Conservation (phyloP, 2,113 vertebrate genomes). For the Dryoscopus gambensis region DNA sequence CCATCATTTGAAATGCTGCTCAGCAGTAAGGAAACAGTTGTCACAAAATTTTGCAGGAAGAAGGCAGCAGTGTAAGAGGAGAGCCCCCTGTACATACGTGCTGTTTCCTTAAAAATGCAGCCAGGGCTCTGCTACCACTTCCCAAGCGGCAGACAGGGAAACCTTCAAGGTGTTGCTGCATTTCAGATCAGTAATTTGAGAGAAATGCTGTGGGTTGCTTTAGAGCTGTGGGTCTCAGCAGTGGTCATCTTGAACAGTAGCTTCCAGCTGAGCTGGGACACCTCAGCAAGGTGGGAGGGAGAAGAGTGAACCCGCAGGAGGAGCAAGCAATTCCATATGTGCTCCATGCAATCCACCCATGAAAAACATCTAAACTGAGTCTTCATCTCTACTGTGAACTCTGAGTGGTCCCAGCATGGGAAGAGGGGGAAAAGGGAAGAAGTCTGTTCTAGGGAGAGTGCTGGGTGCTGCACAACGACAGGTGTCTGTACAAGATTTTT, state of each 20-base stretch:
- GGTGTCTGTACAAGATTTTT: not conserved
- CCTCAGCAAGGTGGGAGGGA: not conserved
- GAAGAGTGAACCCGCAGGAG: rapidly evolving
- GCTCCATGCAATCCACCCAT: too few relatives aligned
- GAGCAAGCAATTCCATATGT: rapidly evolving
- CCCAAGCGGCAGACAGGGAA: rapidly evolving
- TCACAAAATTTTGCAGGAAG: not conserved
- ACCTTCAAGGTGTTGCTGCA: not conserved
- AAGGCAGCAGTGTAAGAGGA: not conserved
- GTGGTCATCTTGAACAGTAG: not conserved
- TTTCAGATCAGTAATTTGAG: not conserved
- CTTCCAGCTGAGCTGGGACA: not conserved
- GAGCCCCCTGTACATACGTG: rapidly evolving
- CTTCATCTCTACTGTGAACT: not conserved
- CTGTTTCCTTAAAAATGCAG: not conserved
- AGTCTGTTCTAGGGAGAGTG: not conserved
- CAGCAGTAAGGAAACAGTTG: not conserved
- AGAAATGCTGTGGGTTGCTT: not conserved
- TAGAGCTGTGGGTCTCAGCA: not conserved
- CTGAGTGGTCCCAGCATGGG: rapidly evolving
- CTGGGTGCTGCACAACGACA: rapidly evolving
- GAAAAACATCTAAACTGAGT: not conserved
- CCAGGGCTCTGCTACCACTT: rapidly evolving
- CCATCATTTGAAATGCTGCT: not conserved
- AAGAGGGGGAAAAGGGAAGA: not conserved